Conservation (phyloP, 37 sponge, comb jelly and placozoan species). For the Eunapius fragilis region DNA sequence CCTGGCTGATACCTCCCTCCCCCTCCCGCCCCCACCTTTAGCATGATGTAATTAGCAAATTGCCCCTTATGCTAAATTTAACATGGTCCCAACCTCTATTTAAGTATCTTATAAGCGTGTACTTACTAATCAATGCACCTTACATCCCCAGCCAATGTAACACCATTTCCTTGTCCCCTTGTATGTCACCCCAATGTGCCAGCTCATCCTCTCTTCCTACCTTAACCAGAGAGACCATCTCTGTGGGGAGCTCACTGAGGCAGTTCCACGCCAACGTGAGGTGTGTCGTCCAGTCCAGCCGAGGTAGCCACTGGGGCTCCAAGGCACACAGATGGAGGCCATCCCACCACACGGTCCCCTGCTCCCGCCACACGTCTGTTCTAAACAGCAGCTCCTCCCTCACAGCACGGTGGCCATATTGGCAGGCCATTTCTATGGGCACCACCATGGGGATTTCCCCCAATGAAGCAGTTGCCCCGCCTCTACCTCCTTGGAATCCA, state of each 20-base stretch:
- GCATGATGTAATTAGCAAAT: too few relatives aligned
- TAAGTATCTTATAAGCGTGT: too few relatives aligned
- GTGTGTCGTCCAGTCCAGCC: conserved; percentile 28
- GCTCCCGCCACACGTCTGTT: conserved; percentile 46
- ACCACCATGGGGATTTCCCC: conserved; percentile 23
- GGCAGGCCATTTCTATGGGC: conserved; percentile 42
- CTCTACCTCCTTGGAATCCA: background rate
- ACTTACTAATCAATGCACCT: too few relatives aligned
- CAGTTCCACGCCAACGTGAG: conserved; percentile 47
- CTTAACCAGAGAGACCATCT: conserved; percentile 32
- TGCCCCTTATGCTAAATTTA: too few relatives aligned
- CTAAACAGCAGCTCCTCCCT: conserved; percentile 53
- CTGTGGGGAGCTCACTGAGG: conserved; percentile 37
- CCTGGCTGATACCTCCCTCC: too few relatives aligned
- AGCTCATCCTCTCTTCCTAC: background rate
- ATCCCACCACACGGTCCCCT: conserved; percentile 41
- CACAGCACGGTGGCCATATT: background rate
- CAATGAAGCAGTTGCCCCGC: background rate
- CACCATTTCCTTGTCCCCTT: background rate
- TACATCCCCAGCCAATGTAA: too few relatives aligned
- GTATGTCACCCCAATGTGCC: background rate
- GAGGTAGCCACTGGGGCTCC: conserved; percentile 27
- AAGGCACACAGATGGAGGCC: conserved; percentile 44
- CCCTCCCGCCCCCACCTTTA: too few relatives aligned
- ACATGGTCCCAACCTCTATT: too few relatives aligned